phyloP scores from a whole-genome alignment of 2,797 vertebrate species.

The Thamnophis elegans region DNA sequence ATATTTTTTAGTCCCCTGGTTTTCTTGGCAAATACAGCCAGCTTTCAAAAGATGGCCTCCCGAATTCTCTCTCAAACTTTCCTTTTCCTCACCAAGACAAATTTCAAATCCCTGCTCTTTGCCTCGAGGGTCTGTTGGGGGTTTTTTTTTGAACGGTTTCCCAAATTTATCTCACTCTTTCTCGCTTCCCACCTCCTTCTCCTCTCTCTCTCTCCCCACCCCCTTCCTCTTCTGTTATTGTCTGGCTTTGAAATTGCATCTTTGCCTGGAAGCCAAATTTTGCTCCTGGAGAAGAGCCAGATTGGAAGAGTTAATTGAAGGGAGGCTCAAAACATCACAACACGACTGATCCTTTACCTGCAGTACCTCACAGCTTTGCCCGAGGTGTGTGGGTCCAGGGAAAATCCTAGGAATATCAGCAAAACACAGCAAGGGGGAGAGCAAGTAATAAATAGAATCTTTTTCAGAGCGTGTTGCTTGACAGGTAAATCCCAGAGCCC shows the following conservation, averaged over 20 bases:
- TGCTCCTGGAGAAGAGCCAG: not conserved
- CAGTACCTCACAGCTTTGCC: constrained; percentile 6
- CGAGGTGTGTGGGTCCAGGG: constrained; percentile 31
- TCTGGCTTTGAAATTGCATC: not conserved
- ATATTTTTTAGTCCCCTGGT: not conserved
- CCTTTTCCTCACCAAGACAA: not conserved
- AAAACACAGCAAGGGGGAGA: constrained; percentile 34
- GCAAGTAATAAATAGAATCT: constrained; percentile 62
- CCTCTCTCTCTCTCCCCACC: no score
- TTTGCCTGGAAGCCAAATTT: not conserved
- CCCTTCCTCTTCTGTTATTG: not conserved
- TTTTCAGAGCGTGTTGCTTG: constrained; percentile 48
- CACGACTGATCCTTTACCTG: constrained; percentile 20
- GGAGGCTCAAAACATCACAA: not conserved
- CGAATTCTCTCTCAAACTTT: no score
- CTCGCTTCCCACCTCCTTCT: not conserved
- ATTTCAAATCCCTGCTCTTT: not conserved
- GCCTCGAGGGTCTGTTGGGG: not conserved
- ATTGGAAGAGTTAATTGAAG: constrained; percentile 25
- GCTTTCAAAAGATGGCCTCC: not conserved
- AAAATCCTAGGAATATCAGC: constrained; percentile 29
- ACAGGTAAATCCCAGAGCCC: constrained; percentile 57
- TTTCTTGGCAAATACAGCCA: not conserved
- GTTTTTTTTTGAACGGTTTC: not conserved
- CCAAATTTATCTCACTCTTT: not conserved